These are phyloP conservation scores for Melieria picta DNA, from an alignment of 2,888 invertebrate species.

Conservation along the genomic window DNA sequence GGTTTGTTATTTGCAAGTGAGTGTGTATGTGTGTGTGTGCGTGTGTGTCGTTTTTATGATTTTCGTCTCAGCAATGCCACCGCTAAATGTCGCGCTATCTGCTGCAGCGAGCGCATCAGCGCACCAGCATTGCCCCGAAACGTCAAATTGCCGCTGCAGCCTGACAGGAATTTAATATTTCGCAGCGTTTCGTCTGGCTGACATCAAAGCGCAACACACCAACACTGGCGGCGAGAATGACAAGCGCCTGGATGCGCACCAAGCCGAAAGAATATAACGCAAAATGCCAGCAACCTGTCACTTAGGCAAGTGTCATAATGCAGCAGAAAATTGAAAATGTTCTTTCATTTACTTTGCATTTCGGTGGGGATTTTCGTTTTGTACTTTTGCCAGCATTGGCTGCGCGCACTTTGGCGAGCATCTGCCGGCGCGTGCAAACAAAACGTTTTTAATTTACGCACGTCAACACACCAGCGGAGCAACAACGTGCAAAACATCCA, in stretches of 20 bases:
- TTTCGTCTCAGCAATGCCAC: too few relatives aligned
- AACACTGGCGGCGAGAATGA: not conserved
- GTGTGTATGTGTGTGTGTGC: too few relatives aligned
- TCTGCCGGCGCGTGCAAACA: too few relatives aligned
- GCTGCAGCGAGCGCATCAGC: not conserved
- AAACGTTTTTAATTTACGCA: too few relatives aligned
- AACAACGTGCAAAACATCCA: too few relatives aligned
- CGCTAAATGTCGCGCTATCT: too few relatives aligned
- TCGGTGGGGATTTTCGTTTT: not conserved
- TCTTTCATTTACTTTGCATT: not conserved
- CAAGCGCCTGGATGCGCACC: not conserved
- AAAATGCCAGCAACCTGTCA: slow-evolving; percentile 25
- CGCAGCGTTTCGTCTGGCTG: too few relatives aligned
- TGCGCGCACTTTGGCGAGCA: too few relatives aligned
- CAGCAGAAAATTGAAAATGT: slow-evolving; percentile 24
- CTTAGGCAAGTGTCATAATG: slow-evolving; percentile 26
- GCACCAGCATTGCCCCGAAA: not conserved
- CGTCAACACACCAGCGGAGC: too few relatives aligned
- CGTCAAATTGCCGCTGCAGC: slow-evolving; percentile 6
- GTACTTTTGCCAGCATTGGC: too few relatives aligned
- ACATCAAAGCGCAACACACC: slow-evolving; percentile 17
- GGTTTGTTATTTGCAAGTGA: too few relatives aligned
- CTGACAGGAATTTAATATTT: slow-evolving; percentile 30
- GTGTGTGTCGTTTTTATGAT: too few relatives aligned
- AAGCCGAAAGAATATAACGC: not conserved